Conservation (phyloP, 2,113 vertebrate species). For the Corydoras sp. region DNA sequence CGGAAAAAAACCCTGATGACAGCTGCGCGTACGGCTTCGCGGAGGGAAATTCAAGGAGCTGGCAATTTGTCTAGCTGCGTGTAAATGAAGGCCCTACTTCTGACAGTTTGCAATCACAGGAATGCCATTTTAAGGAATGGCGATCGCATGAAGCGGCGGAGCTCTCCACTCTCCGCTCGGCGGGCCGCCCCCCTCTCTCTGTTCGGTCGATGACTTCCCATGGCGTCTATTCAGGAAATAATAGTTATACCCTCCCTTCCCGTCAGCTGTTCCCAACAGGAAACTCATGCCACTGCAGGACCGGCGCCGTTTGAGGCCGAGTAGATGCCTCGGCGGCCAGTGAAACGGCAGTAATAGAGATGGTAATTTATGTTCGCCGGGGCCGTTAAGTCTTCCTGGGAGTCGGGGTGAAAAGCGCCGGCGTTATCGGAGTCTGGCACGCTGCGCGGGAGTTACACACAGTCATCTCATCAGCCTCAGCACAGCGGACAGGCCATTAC, state of each 20-base stretch:
- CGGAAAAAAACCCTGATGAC: conserved; percentile 4
- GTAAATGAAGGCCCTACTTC: too few species aligned
- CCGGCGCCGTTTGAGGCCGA: not conserved
- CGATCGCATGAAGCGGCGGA: too few species aligned
- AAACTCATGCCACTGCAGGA: not conserved
- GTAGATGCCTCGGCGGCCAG: not conserved
- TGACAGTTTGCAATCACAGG: too few species aligned
- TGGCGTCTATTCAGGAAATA: conserved; percentile 33
- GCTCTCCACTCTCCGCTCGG: too few species aligned
- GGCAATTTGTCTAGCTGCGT: not conserved
- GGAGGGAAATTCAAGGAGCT: not conserved
- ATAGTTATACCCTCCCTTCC: conserved; percentile 8
- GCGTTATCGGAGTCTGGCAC: not conserved
- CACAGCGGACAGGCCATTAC: conserved; percentile 10
- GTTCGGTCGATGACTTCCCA: conserved; percentile 33
- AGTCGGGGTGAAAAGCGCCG: conserved; percentile 19
- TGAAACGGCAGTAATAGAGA: not conserved
- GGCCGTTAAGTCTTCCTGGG: conserved; percentile 17
- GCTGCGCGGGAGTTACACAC: conserved; percentile 14
- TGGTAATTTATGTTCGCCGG: conserved; percentile 8
- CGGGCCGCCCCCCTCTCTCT: conserved; percentile 21
- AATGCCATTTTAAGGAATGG: too few species aligned
- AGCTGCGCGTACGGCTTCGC: too few species aligned
- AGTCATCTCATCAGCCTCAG: conserved; percentile 13
- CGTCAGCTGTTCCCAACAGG: conserved; percentile 13